Base-by-base conservation (phyloP, 2,113 vertebrate species). In the Spermophilus dauricus region DNA sequence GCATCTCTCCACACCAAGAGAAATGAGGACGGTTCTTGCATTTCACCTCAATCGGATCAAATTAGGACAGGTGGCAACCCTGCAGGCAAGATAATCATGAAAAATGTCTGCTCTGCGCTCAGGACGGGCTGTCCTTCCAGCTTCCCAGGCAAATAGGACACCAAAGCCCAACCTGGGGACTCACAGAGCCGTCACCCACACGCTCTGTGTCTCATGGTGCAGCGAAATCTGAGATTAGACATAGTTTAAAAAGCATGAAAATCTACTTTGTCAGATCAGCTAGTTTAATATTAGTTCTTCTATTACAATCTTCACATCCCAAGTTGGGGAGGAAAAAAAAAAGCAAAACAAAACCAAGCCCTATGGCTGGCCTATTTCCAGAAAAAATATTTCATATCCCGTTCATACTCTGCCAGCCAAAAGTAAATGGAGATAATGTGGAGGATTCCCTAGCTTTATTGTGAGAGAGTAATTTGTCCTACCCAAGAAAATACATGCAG, bases 21-120 rank as follows among this genome's bases (percentile, higher is more conserved):
- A 98, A 98, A 98, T 91, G 96, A 98, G 97, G 98, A 98, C 56
- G 26, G 84, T 73, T 98, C 93, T 97, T 98, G 96, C 97, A 98
- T 98, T 98, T 98, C 97, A 98, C 98, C 34, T 85, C 98, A 98
- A 98, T 98, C 98, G 98, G 95, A 98, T 98, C 96, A 98, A 98
- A 98, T 98, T 94, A 98, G 98, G 98, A 97, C 98, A 99, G 98
- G 98, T 98, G 99, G 98, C 96, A 98, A 98, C 98, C 97, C 98
- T 96, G 98, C 97, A 98, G 98, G 99, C 97, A 98, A 97, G 93
- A 86, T 98, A 98, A 99, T 99, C 98, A 98, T 97, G 98, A 99
- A 98, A 98, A 98, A 98, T 96, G 97, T 94, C 83, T 95, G 86
- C 90, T 94, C 83, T 95, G 86, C 90, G 97, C 94, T 97, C 96